Evolutionary conservation across 2,113 vertebrate genomes (phyloP), one percentile per base, ranked within the genome.

Genomic region (Clupea harengus): DNA sequence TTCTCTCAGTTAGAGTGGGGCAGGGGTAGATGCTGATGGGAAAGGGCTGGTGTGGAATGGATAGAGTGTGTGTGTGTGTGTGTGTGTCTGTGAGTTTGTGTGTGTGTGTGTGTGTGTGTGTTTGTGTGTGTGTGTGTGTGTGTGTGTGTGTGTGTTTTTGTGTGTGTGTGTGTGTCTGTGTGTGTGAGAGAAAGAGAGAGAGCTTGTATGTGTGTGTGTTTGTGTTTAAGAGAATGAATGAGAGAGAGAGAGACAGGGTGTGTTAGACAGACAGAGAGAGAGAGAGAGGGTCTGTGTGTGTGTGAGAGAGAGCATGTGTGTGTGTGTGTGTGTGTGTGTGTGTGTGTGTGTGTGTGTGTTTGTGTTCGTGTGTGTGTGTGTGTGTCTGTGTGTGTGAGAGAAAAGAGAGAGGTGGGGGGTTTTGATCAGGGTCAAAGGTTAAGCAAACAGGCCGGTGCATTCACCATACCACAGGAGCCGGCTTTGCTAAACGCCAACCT

Each of bases 381-480:
- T 54, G 9, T 49, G 47, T 49, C 6, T 49, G 47, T 49, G 52
- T 17, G 15, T 17, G 52, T 17, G n/a, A 28, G 64, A 72, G 9
- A 72, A 7, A 25, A n/a, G 54, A 84, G 28, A 72, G 86, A 72
- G 45, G 72, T 75, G 45, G 20, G 54, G 60, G 11, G 3, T 50
- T 22, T 67, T 45, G 72, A 7, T 13, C 47, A 64, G 85, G 84
- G 82, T 45, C 52, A 83, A 57, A 85, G 90, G 88, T 90, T 90
- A 90, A 87, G 85, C 82, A 87, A 90, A 90, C 90, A 88, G 64
- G 60, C 25, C 32, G 25, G 8, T 72, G 64, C 64, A 32, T 25
- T 72, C 60, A 9, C 22, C 9, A 11, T 72, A 10, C n/a, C 64
- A 10, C 25, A 11, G 25, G 9, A 72, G n/a, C 64, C 57, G 22